Percentiles rank a stretch among this genome's conserved stretches.
These are phyloP conservation scores for Morinoia aosen DNA, from an alignment of 2,888 invertebrate genomes.

Conservation along the genomic window DNA sequence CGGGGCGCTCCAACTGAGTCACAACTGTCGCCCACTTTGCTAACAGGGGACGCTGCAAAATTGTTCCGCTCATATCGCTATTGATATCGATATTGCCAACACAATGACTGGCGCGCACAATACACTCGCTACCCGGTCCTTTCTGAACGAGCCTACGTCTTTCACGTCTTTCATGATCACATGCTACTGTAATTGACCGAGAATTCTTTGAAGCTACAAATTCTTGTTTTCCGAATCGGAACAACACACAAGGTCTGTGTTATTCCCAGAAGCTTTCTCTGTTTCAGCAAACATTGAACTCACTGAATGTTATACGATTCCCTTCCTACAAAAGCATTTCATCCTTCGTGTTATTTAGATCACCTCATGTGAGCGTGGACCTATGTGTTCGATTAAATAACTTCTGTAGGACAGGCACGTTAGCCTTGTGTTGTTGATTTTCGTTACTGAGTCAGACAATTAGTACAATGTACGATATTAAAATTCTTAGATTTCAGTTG, in stretches of 20 bases:
- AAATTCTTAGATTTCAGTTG: background rate
- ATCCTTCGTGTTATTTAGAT: background rate
- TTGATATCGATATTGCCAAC: slow-evolving; percentile 42
- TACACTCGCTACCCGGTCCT: background rate
- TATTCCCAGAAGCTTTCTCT: background rate
- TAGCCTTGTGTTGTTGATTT: background rate
- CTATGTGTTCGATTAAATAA: background rate
- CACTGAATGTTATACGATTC: background rate
- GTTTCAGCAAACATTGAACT: background rate
- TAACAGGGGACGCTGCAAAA: slow-evolving; percentile 39
- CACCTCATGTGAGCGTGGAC: background rate
- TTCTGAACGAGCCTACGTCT: slow-evolving; percentile 12
- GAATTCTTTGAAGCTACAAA: slow-evolving; percentile 5
- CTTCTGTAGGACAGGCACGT: background rate
- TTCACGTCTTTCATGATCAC: slow-evolving; percentile 26
- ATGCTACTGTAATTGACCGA: slow-evolving; percentile 15
- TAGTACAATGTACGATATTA: background rate
- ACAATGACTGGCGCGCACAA: background rate
- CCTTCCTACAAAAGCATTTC: background rate
- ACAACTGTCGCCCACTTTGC: slow-evolving; percentile 35
- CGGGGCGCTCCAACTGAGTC: background rate
- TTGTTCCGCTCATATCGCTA: slow-evolving; percentile 39
- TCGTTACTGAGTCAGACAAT: background rate
- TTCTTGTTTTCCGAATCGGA: background rate
- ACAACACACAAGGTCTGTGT: background rate